Base-by-base conservation (phyloP, 2,113 vertebrate genomes). In the Pluvianellus socialis region DNA sequence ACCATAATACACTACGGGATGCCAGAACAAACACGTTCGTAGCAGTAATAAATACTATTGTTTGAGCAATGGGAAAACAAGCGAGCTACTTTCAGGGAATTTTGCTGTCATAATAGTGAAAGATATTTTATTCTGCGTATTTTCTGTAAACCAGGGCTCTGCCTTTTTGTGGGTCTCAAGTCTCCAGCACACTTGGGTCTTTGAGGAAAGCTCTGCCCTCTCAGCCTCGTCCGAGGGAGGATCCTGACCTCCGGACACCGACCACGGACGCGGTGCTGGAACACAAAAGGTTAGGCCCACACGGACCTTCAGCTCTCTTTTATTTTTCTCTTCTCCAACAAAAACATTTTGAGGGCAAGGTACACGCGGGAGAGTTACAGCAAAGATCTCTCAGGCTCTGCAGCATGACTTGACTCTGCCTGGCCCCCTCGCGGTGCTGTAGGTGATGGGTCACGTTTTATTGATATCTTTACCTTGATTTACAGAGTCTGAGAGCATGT, bases 201-300 rank as follows among this genome's bases (percentile, higher is more conserved):
- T 40, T 4, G 10, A 79, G 66, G 32, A 74, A 90, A 74, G 65
- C 40, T 88, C 81, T 88, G 65, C 47, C 67, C 58, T 67, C 80
- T 44, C 12, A 42, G 38, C 9, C 26, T 66, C 73, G 67, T 15
- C 30, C 1, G 1, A 93, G 53, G 61, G 59, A 79, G 58, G 17
- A 68, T 38, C 56, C 67, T 88, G 83, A 92, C 71, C 84, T 77
- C 67, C 0, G 8, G 59, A 72, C 80, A 58, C 6, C 20, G 49
- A 68, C 13, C 74, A 42, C 0, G 4, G 27, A 33, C 0, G 0
- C 45, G 55, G 52, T 68, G 50, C 28, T 67, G 71, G 84, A 44
- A 44, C 42, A 85, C 66, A 32, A 49, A 58, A 86, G 35, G 27
- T 63, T 61, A 52, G 44, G 53, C 79, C 63, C 66, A 47, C 52